A percentile compares a stretch with the other conserved stretches of the same genome.
phyloP scores from a whole-genome alignment of 2,113 vertebrate species.

The Corydoras maculifer region DNA sequence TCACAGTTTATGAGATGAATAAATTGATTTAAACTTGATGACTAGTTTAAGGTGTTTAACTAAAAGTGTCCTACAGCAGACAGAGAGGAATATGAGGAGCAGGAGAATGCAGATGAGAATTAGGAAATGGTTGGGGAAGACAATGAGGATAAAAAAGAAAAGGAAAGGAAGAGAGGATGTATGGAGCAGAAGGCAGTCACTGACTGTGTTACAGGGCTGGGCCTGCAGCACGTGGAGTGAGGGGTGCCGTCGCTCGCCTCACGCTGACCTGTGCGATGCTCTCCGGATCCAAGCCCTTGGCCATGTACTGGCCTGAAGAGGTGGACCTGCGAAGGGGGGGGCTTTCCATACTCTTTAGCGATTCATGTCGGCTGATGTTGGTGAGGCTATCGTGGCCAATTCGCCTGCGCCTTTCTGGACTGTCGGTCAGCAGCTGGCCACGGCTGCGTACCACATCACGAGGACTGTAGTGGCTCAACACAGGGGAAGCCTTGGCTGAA shows the following conservation, averaged over 20 bases:
- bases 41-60: no score
- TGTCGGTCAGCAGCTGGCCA: conserved; percentile 71
- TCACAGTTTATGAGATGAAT: no score
- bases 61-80: no score
- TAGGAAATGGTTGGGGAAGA: no score
- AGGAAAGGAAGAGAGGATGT: not conserved
- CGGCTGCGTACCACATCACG: conserved; percentile 81
- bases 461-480: conserved; percentile 77
- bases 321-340: conserved; percentile 93
- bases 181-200: conserved; percentile 63
- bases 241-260: conserved; percentile 61
- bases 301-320: conserved; percentile 88
- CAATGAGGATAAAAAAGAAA: no score
- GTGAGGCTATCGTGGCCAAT: conserved; percentile 85
- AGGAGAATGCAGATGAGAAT: no score
- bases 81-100: no score
- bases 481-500: conserved; percentile 76
- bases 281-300: conserved; percentile 89
- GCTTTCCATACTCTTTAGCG: conserved; percentile 89
- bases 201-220: conserved; percentile 66
- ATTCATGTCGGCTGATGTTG: conserved; percentile 90
- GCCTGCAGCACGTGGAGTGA: conserved; percentile 58
- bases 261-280: conserved; percentile 93
- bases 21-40: no score
- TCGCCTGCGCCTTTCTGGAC: conserved; percentile 81